Base-by-base conservation (phyloP, 1,140 invertebrate species). In the Gryon sp. region DNA sequence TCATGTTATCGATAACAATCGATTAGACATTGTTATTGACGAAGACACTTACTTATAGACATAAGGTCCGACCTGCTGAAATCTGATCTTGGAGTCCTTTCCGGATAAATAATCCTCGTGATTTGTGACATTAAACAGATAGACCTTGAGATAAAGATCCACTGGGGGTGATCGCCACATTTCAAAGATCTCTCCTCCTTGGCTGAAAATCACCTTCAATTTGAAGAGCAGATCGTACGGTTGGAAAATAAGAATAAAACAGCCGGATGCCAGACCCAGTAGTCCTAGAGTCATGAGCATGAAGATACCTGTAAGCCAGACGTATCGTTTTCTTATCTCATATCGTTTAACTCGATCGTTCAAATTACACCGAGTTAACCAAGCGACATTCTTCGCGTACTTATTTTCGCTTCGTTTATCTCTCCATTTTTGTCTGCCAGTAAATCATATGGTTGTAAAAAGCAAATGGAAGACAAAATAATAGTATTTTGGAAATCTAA, bases 111-210 rank as follows among this genome's bases (percentile, higher is more conserved):
- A 96, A 1, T 93, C 94, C 2, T 95, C 92, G 12, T 91, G 91
- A 86, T 98, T 98, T 3, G 94, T 97, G 0, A 98, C 88, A 82
- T 98, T 96, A 85, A 97, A 98, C 1, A 98, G 89, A 81, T 93
- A 97, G 1, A 98, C 92, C 83, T 94, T 94, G 20, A 96, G 88
- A 79, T 95, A 95, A 0, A 97, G 90, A 43, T 96, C 93, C 2
- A 97, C 93, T 19, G 95, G 93, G 1, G 96, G 95, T 68, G 93
- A 92, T 45, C 92, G 88, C 96, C 97, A 98, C 74, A 96, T 89
- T 59, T 95, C 92, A 84, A 95, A 98, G 12, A 95, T 93, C 83
- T 96, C 94, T 1, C 94, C 93, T 4, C 92, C 93, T 28, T 93
- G 91, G 30, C 86, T 84, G 65, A 96, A 92, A 7, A 90, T 85